Evolutionary conservation across 2,797 vertebrate species (phyloP).

Genomic region (Danionella dracula): DNA sequence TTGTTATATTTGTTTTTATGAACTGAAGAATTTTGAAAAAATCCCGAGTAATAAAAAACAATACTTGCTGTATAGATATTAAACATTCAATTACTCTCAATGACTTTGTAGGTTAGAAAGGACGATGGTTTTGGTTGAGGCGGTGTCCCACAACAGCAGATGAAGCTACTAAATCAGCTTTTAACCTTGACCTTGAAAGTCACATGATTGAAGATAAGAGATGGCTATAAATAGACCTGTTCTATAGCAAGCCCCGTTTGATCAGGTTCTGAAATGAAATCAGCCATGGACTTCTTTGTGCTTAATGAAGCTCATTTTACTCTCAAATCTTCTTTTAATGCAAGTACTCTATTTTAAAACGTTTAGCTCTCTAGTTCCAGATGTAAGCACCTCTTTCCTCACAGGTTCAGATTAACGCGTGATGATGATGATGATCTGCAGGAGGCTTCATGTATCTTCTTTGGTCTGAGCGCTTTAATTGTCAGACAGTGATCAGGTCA

Average conservation of each 20-base stretch:
- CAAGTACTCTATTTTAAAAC: too few relatives aligned
- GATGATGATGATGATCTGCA: conserved; percentile 42
- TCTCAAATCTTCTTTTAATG: too few relatives aligned
- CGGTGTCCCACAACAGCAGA: conserved; percentile 20
- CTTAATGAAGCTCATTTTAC: too few relatives aligned
- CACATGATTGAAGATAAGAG: conserved; percentile 43
- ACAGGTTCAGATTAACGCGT: conserved; percentile 37
- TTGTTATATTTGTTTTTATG: too few relatives aligned
- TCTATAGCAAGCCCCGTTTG: too few relatives aligned
- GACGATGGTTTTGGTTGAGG: not conserved
- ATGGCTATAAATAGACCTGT: conserved; percentile 21
- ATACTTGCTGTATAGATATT: too few relatives aligned
- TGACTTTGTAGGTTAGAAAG: conserved; percentile 15
- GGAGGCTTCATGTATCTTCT: conserved; percentile 43
- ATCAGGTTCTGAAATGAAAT: too few relatives aligned
- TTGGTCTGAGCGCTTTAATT: conserved; percentile 37
- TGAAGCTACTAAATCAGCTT: conserved; percentile 42
- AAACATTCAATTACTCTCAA: too few relatives aligned
- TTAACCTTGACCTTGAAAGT: conserved; percentile 64
- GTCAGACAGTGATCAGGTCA: conserved; percentile 41
- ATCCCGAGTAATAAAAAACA: too few relatives aligned
- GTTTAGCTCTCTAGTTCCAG: conserved; percentile 8
- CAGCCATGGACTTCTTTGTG: too few relatives aligned
- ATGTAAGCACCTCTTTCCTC: conserved; percentile 8
- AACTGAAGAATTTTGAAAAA: too few relatives aligned